Evolutionary conservation across 2,113 vertebrate genomes (phyloP).

Genomic region (Peromyscus californicus): DNA sequence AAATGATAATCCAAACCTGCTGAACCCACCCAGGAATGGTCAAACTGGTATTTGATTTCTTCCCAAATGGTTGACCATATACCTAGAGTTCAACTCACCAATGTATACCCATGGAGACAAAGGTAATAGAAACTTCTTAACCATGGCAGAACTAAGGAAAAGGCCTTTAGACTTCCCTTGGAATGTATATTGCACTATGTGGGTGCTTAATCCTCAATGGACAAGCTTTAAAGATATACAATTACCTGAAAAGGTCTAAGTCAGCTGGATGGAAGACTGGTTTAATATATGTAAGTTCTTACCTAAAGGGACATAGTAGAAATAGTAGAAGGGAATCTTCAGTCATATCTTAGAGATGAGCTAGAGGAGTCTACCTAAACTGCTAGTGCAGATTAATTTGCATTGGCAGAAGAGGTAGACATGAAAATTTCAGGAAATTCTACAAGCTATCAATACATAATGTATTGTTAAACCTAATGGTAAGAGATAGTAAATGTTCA

Average conservation of each 20-base stretch:
- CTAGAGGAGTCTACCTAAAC: background rate
- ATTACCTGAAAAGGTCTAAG: background rate
- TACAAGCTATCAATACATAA: background rate
- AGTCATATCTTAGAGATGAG: background rate
- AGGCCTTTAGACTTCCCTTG: background rate
- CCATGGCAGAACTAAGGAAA: background rate
- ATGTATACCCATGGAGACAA: rapidly evolving
- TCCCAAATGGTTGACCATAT: background rate
- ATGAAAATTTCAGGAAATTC: background rate
- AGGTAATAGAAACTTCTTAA: background rate
- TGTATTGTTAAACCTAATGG: background rate
- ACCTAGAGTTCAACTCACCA: background rate
- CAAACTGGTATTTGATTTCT: background rate
- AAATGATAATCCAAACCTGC: background rate
- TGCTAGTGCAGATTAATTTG: background rate
- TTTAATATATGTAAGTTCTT: background rate
- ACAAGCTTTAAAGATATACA: background rate
- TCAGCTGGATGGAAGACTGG: background rate
- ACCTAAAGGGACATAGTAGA: background rate
- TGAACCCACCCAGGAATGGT: background rate
- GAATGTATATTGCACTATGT: background rate
- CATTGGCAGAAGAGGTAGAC: background rate
- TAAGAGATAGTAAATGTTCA: background rate
- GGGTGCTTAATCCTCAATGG: background rate
- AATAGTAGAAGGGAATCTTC: background rate